These are phyloP conservation scores for Chamaea fasciata DNA, from an alignment of 2,113 vertebrate genomes.

Conservation along the genomic window DNA sequence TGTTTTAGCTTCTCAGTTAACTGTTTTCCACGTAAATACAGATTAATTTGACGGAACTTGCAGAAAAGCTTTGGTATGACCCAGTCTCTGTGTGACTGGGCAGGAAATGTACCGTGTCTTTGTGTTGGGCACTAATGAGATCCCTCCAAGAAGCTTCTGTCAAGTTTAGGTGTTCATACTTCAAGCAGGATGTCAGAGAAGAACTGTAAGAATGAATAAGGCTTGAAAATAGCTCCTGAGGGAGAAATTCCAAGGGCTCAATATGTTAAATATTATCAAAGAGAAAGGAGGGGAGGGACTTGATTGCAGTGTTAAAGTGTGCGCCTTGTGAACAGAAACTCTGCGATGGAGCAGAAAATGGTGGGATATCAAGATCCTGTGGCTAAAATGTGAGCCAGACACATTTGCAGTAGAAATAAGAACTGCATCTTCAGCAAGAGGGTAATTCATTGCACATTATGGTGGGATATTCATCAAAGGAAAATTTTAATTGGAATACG, in stretches of 20 bases:
- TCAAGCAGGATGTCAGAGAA: not conserved
- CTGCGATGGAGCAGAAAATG: not conserved
- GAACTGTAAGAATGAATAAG: not conserved
- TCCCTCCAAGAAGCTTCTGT: not conserved
- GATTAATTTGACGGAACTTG: not conserved
- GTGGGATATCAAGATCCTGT: not conserved
- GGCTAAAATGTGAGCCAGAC: not conserved
- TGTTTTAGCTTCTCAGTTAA: not conserved
- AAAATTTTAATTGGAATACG: not conserved
- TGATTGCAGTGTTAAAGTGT: not conserved
- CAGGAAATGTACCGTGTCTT: not conserved
- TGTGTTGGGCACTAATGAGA: not conserved
- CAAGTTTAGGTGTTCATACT: not conserved
- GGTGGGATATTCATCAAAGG: not conserved
- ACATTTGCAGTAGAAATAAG: not conserved
- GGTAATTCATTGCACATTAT: not conserved
- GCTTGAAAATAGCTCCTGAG: not conserved
- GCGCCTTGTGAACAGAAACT: not conserved
- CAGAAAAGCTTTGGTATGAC: not conserved
- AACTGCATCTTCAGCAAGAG: not conserved
- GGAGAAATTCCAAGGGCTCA: not conserved
- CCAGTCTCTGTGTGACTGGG: not conserved
- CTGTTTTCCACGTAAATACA: not conserved
- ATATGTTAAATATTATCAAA: not conserved
- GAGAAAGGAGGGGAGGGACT: not conserved